Evolutionary conservation across 2,113 vertebrate species (phyloP), one percentile per base, ranked within the genome.

Genomic region (Cricetomys ansorgei): DNA sequence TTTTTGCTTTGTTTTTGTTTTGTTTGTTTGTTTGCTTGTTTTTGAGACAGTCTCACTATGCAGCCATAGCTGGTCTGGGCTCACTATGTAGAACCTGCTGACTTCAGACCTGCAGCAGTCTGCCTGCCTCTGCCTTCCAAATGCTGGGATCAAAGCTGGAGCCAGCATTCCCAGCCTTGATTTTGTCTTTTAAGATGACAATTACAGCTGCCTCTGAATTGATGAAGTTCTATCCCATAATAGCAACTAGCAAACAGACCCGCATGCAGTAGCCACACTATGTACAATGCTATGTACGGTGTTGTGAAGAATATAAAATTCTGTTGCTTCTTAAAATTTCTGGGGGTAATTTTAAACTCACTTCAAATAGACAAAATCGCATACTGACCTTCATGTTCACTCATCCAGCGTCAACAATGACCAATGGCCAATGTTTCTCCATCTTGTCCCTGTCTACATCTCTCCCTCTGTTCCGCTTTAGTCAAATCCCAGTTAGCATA

Each of bases 301-400:
- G 5, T 10, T 62, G 15, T 25, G 10, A 93, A 77, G 75, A 81
- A 89, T 34, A 55, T 48, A 65, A 64, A 83, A 62, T 25, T 34
- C 34, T 65, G 31, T 21, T 50, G 1, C 17, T 43, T 62, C 43
- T 62, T 62, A 29, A 53, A 57, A 88, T 87, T 88, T 87, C 64
- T 64, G 83, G 43, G 40, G n/a, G 64, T 84, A 96, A 40, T 76
- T 88, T 96, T 5, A 64, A 94, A 88, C 1, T 62, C 34, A 65
- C 17, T 23, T 65, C 75, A 79, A 85, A 59, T 40, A 89, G 27
- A 88, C 8, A 91, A 94, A 53, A 37, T 21, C 37, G 12, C 40
- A 55, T 40, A 79, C 45, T 21, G 59, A 80, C 17, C 11, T 11
- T 34, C 25, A 55, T 55, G 13, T 69, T 16, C 23, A 21, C 43